phyloP scores from a whole-genome alignment of 2,888 invertebrate genomes.

The Serripes groenlandicus region DNA sequence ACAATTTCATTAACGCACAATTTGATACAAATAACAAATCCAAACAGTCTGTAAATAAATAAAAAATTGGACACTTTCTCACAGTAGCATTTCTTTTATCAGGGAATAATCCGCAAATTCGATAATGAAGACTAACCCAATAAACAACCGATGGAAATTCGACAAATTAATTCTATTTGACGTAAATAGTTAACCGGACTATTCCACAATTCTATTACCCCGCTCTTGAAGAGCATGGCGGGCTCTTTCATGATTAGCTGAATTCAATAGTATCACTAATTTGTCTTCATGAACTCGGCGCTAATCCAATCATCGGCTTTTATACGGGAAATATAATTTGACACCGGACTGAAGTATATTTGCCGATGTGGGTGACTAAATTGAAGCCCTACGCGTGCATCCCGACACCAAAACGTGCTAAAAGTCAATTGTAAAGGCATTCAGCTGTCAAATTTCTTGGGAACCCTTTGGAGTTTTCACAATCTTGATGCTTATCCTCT shows the following conservation, averaged over 20 bases:
- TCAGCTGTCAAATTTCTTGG: constrained; percentile 25
- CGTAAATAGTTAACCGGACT: constrained; percentile 46
- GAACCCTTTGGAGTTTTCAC: too few relatives aligned
- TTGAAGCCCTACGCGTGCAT: constrained; percentile 27
- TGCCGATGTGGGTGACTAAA: neutral
- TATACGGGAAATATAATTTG: constrained; percentile 42
- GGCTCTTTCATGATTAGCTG: constrained; percentile 61
- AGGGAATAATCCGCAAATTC: constrained; percentile 54
- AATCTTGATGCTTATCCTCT: too few relatives aligned
- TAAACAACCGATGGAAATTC: constrained; percentile 78
- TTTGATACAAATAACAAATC: constrained; percentile 22
- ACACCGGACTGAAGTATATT: constrained; percentile 27
- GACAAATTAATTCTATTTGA: constrained; percentile 79
- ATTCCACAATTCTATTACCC: constrained; percentile 61
- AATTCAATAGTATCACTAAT: constrained; percentile 36
- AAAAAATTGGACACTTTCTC: constrained; percentile 45
- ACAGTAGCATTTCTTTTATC: constrained; percentile 42
- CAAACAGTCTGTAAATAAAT: constrained; percentile 45
- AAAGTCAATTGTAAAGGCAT: constrained; percentile 29
- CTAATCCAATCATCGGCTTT: constrained; percentile 55
- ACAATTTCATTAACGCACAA: constrained; percentile 27
- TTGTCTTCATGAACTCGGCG: constrained; percentile 38
- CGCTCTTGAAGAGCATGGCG: constrained; percentile 29
- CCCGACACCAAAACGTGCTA: constrained; percentile 28
- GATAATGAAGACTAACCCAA: constrained; percentile 70